Conservation (phyloP, 2,888 invertebrate genomes). For the Pristionchus entomophagus region DNA sequence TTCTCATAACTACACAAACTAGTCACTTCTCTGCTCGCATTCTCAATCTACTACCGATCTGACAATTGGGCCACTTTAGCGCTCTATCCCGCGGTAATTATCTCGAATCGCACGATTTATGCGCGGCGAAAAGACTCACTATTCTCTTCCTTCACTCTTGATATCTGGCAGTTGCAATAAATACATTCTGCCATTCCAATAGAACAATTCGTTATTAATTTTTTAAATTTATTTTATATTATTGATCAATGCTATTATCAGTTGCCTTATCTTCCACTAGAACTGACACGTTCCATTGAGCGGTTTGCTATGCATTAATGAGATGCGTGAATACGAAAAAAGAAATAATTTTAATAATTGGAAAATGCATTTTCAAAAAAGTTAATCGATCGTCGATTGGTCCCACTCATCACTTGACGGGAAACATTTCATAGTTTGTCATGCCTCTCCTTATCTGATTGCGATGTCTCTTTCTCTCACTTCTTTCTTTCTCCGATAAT, state of each 20-base stretch:
- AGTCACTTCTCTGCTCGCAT: not conserved
- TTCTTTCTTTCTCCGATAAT: conserved; percentile 40
- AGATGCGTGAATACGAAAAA: not conserved
- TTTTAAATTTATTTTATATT: not conserved
- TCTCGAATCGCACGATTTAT: not conserved
- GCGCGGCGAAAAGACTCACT: not conserved
- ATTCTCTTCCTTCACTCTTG: not conserved
- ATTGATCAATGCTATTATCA: not conserved
- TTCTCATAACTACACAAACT: not conserved
- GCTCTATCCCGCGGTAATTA: not conserved
- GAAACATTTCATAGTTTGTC: not conserved
- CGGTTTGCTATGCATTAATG: not conserved
- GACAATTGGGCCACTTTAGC: not conserved
- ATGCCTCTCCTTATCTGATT: not conserved
- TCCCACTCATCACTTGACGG: not conserved
- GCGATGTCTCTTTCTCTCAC: not conserved
- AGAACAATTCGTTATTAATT: not conserved
- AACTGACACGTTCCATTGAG: not conserved
- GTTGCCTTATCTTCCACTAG: not conserved
- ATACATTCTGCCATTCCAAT: not conserved
- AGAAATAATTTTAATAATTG: not conserved
- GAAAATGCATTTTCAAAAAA: not conserved
- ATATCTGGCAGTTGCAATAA: not conserved
- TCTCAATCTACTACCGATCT: not conserved
- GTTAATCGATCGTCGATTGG: not conserved